Evolutionary conservation across 2,888 invertebrate genomes (phyloP), one percentile per base, ranked within the genome.

Genomic region (Drosophila borealis): DNA sequence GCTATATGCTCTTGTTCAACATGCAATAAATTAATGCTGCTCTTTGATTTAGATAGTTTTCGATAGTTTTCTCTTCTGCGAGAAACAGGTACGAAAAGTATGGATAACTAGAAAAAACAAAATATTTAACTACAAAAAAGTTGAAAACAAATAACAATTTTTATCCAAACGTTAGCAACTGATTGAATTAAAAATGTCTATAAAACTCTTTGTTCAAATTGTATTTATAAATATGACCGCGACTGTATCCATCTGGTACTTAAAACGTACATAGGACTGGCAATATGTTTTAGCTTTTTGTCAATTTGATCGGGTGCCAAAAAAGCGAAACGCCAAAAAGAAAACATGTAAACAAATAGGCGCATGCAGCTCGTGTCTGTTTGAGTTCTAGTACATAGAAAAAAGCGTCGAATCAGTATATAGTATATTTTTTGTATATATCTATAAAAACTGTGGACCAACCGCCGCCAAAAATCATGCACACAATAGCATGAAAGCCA

Each of bases 261-360:
- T 62, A 45, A 60, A 44, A 37, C 67, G 63, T 78, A 68, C 48
- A 65, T 65, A 63, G 51, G 36, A 41, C 56, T 45, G 39, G 49
- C 61, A 64, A 74, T 67, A 64, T 77, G 75, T 64, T 57, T 51
- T 60, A 67, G 44, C 57, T 63, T 81, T 73, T 73, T 69, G 66
- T 72, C 70, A 74, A 73, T 59, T 88, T 85, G 85, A 81, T 68
- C 74, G 49, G 57, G 60, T 80, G 80, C 81, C 85, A 87, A 84
- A 77, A 80, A 66, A 74, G 53, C 81, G 62, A 78, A 69, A 72
- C 45, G 56, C 55, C 65, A 75, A 69, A 74, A 66, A 48, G 53
- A 74, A 74, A 72, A 55, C 46, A 56, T 59, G 80, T 59, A 62
- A 74, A 61, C 56, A 75, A 79, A 79, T 69, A 79, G 74, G 74